Evolutionary conservation across 2,113 vertebrate species (phyloP).

Genomic region (Propithecus coquereli): DNA sequence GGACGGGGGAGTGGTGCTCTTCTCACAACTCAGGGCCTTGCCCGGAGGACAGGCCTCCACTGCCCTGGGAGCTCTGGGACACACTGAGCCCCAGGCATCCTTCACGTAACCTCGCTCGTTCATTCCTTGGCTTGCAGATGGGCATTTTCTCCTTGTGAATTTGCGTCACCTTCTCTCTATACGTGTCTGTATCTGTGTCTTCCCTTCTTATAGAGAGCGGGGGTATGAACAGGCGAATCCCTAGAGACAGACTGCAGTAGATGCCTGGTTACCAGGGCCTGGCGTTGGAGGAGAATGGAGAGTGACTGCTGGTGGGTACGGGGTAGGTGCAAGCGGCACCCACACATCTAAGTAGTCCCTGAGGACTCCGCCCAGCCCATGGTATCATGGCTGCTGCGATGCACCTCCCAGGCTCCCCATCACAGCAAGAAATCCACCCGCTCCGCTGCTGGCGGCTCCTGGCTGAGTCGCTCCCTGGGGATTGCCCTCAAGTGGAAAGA

Average conservation of each 20-base stretch:
- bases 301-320: not conserved
- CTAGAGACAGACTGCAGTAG: not conserved
- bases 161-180: too few species aligned
- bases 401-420: not conserved
- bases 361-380: not conserved
- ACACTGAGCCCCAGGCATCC: not conserved
- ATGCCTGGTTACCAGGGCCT: not conserved
- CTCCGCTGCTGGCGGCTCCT: not conserved
- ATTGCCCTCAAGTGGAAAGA: not conserved
- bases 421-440: not conserved
- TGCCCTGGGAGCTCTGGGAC: not conserved
- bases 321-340: not conserved
- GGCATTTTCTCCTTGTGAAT: too few species aligned
- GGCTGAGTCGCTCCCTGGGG: not conserved
- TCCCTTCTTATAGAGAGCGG: too few species aligned
- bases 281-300: not conserved
- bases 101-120: too few species aligned
- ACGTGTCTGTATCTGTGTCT: too few species aligned
- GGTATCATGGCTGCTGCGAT: rapidly evolving
- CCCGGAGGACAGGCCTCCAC: not conserved
- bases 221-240: not conserved
- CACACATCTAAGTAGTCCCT: not conserved
- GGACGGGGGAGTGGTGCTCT: not conserved
- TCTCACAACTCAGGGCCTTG: rapidly evolving
- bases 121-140: too few species aligned